A percentile compares a stretch with the other conserved stretches of the same genome.
Evolutionary conservation across 2,113 vertebrate species (phyloP).

Genomic region (Pygoscelis antarcticus): DNA sequence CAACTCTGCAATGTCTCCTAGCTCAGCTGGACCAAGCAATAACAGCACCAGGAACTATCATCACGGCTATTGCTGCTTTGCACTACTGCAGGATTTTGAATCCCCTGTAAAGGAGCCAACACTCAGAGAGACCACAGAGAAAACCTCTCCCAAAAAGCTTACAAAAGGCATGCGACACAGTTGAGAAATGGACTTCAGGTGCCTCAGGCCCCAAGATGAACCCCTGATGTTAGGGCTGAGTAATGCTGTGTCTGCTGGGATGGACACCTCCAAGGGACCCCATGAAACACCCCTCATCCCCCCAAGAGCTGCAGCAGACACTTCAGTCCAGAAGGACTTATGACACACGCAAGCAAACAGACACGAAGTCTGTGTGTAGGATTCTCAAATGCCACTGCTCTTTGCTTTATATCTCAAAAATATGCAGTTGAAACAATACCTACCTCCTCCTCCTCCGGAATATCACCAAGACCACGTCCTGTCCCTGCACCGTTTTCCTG

Average conservation of each 20-base stretch:
- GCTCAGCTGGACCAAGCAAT: neutral
- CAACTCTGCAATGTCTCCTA: neutral
- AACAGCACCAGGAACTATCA: neutral
- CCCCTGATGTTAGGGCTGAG: neutral
- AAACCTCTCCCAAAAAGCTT: neutral
- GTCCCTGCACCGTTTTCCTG: neutral
- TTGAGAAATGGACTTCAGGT: neutral
- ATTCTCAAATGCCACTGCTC: neutral
- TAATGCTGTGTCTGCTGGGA: neutral
- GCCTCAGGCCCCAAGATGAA: neutral
- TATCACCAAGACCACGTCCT: neutral
- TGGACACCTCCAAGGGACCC: neutral
- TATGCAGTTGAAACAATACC: rapidly evolving
- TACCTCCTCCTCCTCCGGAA: neutral
- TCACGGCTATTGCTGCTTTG: neutral
- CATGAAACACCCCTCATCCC: neutral
- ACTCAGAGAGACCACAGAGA: neutral
- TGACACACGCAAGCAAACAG: rapidly evolving
- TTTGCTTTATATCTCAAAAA: neutral
- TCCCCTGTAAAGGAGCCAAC: neutral
- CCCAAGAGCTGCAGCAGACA: rapidly evolving
- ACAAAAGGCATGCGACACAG: rapidly evolving
- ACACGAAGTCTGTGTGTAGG: neutral
- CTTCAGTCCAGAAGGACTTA: neutral
- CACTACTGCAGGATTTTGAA: rapidly evolving